Evolutionary conservation across 2,113 vertebrate species (phyloP).

Genomic region (Oryzias melastigma): DNA sequence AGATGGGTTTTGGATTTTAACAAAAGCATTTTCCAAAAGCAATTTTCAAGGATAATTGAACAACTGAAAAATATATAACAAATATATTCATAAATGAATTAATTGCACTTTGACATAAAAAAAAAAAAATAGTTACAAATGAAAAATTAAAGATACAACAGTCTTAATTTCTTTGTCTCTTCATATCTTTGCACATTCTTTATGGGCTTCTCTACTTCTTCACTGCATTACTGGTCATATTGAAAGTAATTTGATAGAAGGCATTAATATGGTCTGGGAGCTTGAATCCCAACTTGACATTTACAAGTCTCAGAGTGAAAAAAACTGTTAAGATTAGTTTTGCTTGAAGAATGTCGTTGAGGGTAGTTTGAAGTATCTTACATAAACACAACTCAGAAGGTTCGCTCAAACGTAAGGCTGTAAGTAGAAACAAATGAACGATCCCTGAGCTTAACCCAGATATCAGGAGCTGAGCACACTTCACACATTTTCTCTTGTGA

Average conservation of each 20-base stretch:
- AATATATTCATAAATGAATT: too few species aligned
- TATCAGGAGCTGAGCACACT: not conserved
- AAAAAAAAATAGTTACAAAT: too few species aligned
- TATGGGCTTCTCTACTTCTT: not conserved
- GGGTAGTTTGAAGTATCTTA: conserved; percentile 14
- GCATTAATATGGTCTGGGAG: not conserved
- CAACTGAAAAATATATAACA: too few species aligned
- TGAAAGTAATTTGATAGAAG: conserved; percentile 20
- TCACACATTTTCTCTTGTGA: conserved; percentile 8
- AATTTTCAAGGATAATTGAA: too few species aligned
- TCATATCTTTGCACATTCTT: not conserved
- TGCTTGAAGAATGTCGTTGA: conserved; percentile 20
- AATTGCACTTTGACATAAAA: too few species aligned
- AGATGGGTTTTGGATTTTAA: too few species aligned
- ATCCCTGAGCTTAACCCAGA: conserved; percentile 2
- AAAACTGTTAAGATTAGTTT: conserved; percentile 53
- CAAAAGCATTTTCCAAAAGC: too few species aligned
- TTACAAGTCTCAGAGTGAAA: conserved; percentile 5
- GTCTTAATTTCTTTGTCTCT: not conserved
- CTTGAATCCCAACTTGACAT: not conserved
- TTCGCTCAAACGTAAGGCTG: not conserved
- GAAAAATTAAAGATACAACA: too few species aligned
- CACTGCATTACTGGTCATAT: conserved; percentile 5
- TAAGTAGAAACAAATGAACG: too few species aligned
- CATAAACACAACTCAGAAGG: conserved; percentile 15